These are phyloP conservation scores for Baryphthengus martii DNA, from an alignment of 2,113 vertebrate genomes.

Conservation along the genomic window DNA sequence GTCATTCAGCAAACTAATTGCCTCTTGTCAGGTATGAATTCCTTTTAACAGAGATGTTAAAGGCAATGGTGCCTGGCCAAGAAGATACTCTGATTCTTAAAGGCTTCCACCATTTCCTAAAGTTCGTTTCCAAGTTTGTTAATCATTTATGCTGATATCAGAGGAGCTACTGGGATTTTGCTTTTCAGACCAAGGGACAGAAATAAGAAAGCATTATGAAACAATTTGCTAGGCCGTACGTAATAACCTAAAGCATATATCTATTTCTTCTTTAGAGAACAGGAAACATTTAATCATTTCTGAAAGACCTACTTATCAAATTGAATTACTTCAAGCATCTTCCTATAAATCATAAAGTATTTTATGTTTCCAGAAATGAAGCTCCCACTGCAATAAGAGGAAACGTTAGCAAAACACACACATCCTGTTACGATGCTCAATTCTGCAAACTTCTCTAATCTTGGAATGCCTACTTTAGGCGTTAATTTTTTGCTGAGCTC, in stretches of 20 bases:
- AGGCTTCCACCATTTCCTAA: not conserved
- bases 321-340: conserved; percentile 5
- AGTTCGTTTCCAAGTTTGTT: not conserved
- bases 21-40: conserved; percentile 49
- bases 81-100: not conserved
- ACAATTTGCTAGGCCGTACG: not conserved
- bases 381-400: not conserved
- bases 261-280: not conserved
- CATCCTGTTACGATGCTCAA: not conserved
- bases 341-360: not conserved
- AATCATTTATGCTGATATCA: not conserved
- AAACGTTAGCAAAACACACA: not conserved
- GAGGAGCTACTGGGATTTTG: not conserved
- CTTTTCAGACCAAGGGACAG: not conserved
- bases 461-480: not conserved
- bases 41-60: conserved; percentile 16
- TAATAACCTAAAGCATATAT: not conserved
- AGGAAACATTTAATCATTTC: conserved; percentile 11
- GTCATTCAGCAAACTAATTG: conserved; percentile 55
- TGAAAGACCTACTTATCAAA: conserved; percentile 7
- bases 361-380: not conserved
- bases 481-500: not conserved
- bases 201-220: not conserved
- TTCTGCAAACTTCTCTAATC: not conserved
- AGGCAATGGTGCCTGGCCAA: conserved; percentile 13